Evolutionary conservation across 2,113 vertebrate species (phyloP).

Genomic region (Symphodus melops): DNA sequence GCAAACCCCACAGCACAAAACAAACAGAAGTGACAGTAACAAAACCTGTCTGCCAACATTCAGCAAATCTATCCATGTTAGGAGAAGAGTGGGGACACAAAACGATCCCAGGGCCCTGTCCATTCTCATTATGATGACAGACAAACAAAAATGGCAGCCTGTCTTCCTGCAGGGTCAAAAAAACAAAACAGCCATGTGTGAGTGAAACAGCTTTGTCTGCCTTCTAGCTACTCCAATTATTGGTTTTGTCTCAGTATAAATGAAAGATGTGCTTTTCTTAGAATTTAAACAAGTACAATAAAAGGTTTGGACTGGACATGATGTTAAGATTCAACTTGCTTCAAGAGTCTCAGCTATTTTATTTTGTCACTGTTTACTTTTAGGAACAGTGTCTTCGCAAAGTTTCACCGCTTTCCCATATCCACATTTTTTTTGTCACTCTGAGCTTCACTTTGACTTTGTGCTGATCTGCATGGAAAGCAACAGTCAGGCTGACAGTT

Average conservation of each 20-base stretch:
- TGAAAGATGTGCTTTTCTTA: slow-evolving; percentile 14
- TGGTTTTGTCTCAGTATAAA: slow-evolving; percentile 5
- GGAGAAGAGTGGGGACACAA: slow-evolving; percentile 30
- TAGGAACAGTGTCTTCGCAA: slow-evolving; percentile 2
- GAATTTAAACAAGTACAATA: slow-evolving; percentile 8
- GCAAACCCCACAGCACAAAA: slow-evolving; percentile 4
- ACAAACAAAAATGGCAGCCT: slow-evolving; percentile 42
- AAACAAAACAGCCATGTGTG: slow-evolving; percentile 17
- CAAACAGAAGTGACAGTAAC: slow-evolving; percentile 17
- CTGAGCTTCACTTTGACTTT: slow-evolving; percentile 31
- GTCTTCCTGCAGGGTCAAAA: slow-evolving; percentile 18
- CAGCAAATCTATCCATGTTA: slow-evolving; percentile 36
- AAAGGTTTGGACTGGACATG: slow-evolving; percentile 1
- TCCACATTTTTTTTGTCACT: slow-evolving; percentile 20
- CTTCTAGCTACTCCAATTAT: background rate
- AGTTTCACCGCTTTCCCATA: background rate
- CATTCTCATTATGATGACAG: slow-evolving; percentile 52
- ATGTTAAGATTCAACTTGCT: slow-evolving; percentile 7
- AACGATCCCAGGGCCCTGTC: slow-evolving; percentile 45
- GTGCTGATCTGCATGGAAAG: slow-evolving; percentile 39
- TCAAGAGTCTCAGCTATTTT: too few species aligned
- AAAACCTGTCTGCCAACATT: slow-evolving; percentile 28
- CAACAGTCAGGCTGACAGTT: slow-evolving; percentile 28
- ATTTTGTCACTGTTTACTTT: too few species aligned
- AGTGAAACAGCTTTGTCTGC: slow-evolving; percentile 18